These are phyloP conservation scores for Platycercus adscitus DNA, from an alignment of 2,113 vertebrate species.

Conservation along the genomic window DNA sequence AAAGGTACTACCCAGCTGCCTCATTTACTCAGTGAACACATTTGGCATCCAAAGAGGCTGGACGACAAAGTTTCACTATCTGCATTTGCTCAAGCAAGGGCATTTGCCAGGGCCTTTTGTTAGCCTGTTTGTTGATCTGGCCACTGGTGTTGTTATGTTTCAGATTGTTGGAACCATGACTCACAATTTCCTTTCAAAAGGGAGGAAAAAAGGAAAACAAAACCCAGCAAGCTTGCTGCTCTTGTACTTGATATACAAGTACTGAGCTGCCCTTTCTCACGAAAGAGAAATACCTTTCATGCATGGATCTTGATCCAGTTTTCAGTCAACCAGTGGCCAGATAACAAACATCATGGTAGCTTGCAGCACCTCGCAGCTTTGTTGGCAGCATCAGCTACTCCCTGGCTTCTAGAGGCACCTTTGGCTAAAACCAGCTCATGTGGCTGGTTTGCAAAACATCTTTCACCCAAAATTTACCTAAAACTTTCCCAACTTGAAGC, in stretches of 20 bases:
- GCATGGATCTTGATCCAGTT: neutral
- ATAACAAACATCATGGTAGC: neutral
- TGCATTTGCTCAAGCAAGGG: neutral
- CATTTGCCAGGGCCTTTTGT: neutral
- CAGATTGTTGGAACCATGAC: neutral
- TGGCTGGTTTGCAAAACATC: neutral
- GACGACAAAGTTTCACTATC: neutral
- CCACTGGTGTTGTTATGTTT: neutral
- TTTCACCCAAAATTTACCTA: neutral
- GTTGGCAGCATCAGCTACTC: neutral
- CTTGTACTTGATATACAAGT: neutral
- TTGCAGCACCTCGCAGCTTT: neutral
- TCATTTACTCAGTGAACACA: neutral
- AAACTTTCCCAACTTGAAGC: neutral
- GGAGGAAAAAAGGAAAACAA: neutral
- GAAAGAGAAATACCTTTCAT: neutral
- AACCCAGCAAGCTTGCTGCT: neutral
- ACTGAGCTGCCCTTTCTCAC: neutral
- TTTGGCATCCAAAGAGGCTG: neutral
- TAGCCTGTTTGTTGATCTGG: constrained; percentile 27
- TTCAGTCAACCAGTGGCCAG: neutral
- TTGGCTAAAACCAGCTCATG: neutral
- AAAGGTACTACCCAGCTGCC: constrained; percentile 23
- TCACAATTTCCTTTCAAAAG: constrained; percentile 12
- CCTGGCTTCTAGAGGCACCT: neutral